Conservation (phyloP, 2,888 invertebrate genomes). For the Dryococelus australis region DNA sequence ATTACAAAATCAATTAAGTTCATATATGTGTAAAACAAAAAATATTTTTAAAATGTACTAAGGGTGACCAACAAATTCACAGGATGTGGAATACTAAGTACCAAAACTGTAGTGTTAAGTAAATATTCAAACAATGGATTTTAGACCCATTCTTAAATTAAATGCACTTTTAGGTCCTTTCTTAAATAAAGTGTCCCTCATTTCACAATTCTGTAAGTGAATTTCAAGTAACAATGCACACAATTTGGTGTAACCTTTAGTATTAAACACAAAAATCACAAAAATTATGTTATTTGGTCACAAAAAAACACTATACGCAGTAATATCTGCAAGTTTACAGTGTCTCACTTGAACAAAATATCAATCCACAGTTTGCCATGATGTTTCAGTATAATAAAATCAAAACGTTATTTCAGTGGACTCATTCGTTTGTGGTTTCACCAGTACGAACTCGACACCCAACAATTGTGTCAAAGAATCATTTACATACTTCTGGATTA, state of each 20-base stretch:
- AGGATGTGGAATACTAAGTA: background rate
- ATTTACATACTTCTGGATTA: background rate
- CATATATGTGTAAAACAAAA: background rate
- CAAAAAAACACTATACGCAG: background rate
- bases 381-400: background rate
- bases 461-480: conserved; percentile 7
- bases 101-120: background rate
- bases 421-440: background rate
- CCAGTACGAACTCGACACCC: background rate
- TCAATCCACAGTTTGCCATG: background rate
- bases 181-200: background rate
- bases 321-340: background rate
- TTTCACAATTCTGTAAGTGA: background rate
- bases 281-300: background rate
- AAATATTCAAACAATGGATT: background rate
- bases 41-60: background rate
- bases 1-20: background rate
- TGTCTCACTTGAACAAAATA: background rate
- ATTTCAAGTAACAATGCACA: background rate
- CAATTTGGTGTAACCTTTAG: background rate
- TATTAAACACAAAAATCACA: background rate
- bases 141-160: conserved; percentile 1
- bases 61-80: background rate
- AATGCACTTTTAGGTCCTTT: background rate
- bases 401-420: background rate